Conservation (phyloP, 2,113 vertebrate species). For the Saguinus midas region DNA sequence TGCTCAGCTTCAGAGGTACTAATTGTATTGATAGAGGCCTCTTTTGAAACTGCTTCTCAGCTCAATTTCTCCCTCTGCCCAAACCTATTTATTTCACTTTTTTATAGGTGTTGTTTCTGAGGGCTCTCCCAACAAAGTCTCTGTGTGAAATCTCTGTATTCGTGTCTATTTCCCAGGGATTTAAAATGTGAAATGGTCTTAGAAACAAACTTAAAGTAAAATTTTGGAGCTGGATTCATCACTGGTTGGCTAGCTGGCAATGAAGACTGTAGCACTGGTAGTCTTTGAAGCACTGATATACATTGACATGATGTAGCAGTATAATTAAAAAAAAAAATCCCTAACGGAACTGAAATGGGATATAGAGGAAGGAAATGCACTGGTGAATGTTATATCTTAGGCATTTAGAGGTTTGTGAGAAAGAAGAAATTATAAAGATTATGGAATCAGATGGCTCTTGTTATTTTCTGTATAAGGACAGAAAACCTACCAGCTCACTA, state of each 20-base stretch:
- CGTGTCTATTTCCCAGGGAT: not conserved
- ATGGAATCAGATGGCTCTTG: not conserved
- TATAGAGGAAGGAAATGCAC: not conserved
- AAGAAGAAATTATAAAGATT: constrained; percentile 3
- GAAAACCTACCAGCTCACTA: not conserved
- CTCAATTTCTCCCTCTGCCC: not conserved
- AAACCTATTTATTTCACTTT: not conserved
- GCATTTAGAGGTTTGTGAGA: not conserved
- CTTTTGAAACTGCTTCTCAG: not conserved
- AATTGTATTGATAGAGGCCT: not conserved
- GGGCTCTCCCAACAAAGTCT: not conserved
- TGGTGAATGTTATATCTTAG: not conserved
- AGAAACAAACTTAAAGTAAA: not conserved
- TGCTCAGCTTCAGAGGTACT: not conserved
- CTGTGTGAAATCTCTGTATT: not conserved
- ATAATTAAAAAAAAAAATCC: not conserved
- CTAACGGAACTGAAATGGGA: not conserved
- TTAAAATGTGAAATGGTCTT: not conserved
- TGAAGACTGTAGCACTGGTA: not conserved
- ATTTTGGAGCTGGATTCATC: not conserved
- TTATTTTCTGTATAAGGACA: not conserved
- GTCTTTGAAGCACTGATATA: not conserved
- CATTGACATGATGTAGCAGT: not conserved
- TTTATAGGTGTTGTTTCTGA: not conserved
- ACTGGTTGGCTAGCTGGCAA: not conserved